A percentile compares a stretch with the other conserved stretches of the same genome.
phyloP scores from a whole-genome alignment of 1,140 invertebrate species.

The Acyrthosiphon pisum region DNA sequence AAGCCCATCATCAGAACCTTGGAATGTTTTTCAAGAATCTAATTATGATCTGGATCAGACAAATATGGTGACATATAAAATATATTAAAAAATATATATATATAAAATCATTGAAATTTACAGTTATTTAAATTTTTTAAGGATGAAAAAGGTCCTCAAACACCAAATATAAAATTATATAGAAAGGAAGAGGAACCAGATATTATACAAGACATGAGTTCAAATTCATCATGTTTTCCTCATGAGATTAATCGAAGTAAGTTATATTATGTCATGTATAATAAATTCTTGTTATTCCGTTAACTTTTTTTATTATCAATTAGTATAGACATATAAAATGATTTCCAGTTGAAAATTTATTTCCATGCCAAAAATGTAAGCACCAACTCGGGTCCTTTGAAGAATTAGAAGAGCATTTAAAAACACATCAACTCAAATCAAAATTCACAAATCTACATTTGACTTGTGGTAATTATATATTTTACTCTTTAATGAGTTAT shows the following conservation, averaged over 20 bases:
- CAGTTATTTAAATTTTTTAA: not conserved
- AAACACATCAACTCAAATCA: not conserved
- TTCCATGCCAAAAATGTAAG: constrained; percentile 35
- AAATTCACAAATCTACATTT: constrained; percentile 29
- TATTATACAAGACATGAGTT: not conserved
- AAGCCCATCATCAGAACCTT: constrained; percentile 47
- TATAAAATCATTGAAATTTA: not conserved
- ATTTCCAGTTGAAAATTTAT: not conserved
- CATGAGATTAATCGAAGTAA: not conserved
- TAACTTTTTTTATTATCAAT: not conserved
- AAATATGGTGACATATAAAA: not conserved
- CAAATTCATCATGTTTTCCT: constrained; percentile 30
- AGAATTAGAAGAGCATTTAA: constrained; percentile 43
- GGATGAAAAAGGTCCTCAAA: constrained; percentile 53
- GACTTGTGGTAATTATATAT: constrained; percentile 48
- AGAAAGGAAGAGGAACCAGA: constrained; percentile 44
- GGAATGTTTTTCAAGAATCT: constrained; percentile 51
- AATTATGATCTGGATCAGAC: constrained; percentile 36
- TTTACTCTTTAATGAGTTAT: not conserved
- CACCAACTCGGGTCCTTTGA: not conserved
- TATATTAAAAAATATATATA: too few species aligned
- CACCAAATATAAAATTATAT: constrained; percentile 51
- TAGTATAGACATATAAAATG: not conserved
- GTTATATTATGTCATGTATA: not conserved
- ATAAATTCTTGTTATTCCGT: not conserved